Base-by-base conservation (phyloP, 2,797 vertebrate species). In the Enoplosus armatus region DNA sequence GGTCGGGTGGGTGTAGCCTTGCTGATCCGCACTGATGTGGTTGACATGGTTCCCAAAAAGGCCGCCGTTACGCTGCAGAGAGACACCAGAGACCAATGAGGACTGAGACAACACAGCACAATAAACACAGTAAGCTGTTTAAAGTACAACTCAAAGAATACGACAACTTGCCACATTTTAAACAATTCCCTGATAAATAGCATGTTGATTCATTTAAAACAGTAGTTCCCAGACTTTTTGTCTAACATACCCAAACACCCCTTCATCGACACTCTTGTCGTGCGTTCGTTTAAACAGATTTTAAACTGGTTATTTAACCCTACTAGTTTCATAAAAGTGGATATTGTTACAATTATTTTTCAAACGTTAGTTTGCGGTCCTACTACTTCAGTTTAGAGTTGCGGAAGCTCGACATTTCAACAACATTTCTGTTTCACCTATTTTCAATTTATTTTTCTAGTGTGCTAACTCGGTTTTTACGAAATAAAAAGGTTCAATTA, bases 1-100 rank as follows among this genome's bases (percentile, higher is more conserved):
- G 90, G 97, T 98, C 75, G 95, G 96, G 63, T 96, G 95, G 83
- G 95, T 92, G 37, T 95, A 94, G 86, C 96, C 95, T 75, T 93
- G 95, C 87, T 95, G 96, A 86, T 97, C 97, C 69, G 90, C 94
- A 75, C 91, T 95, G 90, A 97, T 93, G 60, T 98, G 96, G 94
- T 97, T 97, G 88, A 97, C 87, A 69, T 98, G 97, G 92, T 99
- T 99, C 82, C 97, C 97, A 92, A 99, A 98, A 78, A 99, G 96
- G 70, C 96, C 95, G 72, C 97, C 97, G 58, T 99, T 99, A 87
- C 97, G 97, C 98, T 99, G 95, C 82, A 93, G 89, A 85, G 61
- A 75, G 12, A 85, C 6, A 47, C 4, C 37, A 62, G 3, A 58
- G 64, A 80, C 8, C 48, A 18, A 47, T 55, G 26, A 80, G 14